Evolutionary conservation across 2,797 vertebrate genomes (phyloP), one percentile per base, ranked within the genome.

Genomic region (Linurgus olivaceus): DNA sequence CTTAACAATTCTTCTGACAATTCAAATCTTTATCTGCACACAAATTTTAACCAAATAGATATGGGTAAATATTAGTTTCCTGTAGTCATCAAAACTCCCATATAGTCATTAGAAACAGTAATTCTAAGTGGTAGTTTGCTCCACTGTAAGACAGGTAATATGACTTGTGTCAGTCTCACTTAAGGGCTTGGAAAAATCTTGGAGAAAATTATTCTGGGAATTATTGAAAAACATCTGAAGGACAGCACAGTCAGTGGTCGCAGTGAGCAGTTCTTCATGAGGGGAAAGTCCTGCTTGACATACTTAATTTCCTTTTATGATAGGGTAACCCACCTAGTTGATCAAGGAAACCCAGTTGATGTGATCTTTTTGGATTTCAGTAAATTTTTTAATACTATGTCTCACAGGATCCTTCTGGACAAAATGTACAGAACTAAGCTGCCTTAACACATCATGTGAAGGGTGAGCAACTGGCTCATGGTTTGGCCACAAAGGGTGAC

Each of bases 401-500:
- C 24, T 51, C 28, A 29, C 24, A 31, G 33, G 11, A 29, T 38
- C 25, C 8, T 66, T 65, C 10, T 37, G 51, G 51, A 57, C 15
- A 65, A 57, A 50, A 24, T 38, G 8, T 33, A 9, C 33, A 33
- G n/a, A 6, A 11, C 5, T 4, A 4, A 66, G 8, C 17, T 59
- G 25, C 5, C 52, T 47, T 67, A 59, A 38, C 21, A 40, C 20
- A 35, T 16, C 10, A 18, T 47, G 20, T 17, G 8, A 4, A 45
- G 13, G 7, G 8, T 73, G 33, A 73, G 14, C 14, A 33, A 3
- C 4, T 44, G 37, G 7, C 28, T 44, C 44, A 16, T 4, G 8
- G 3, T 18, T 52, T 1, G 0, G 2, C 4, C 7, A 55, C 12
- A 54, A 47, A 19, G 7, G 5, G 4, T 63, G 13, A 9, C 5